These are phyloP conservation scores for Corynorhinus townsendii DNA, from an alignment of 2,113 vertebrate genomes.

Conservation along the genomic window DNA sequence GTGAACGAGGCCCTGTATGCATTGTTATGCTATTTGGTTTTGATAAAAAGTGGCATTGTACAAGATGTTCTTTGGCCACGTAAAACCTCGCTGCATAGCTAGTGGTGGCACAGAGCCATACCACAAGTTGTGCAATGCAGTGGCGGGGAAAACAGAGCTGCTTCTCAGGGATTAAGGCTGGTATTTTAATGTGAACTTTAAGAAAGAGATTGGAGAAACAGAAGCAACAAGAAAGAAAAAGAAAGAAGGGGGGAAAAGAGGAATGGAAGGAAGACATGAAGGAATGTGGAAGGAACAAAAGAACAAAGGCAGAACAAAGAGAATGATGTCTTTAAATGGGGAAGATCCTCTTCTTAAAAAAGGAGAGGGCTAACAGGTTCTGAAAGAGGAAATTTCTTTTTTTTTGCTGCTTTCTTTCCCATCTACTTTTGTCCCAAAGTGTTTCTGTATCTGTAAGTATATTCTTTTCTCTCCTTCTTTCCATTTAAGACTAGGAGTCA, in stretches of 20 bases:
- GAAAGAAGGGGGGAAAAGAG: not conserved
- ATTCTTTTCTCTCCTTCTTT: not conserved
- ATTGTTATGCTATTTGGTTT: conserved; percentile 85
- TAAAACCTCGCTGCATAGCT: conserved; percentile 79
- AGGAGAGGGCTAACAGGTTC: not conserved
- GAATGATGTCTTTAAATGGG: not conserved
- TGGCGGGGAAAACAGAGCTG: conserved; percentile 79
- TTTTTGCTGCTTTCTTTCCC: not conserved
- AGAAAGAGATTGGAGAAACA: conserved; percentile 57
- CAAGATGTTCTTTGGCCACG: conserved; percentile 83
- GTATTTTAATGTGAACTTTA: conserved; percentile 78
- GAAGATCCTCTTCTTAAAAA: not conserved
- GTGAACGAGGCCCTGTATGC: conserved; percentile 78
- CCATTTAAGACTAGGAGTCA: not conserved
- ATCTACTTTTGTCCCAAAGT: not conserved
- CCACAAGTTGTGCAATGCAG: conserved; percentile 83
- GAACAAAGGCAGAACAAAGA: not conserved
- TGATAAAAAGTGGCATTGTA: conserved; percentile 85
- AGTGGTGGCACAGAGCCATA: conserved; percentile 81
- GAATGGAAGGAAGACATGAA: not conserved
- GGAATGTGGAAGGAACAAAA: not conserved
- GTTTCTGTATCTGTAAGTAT: not conserved
- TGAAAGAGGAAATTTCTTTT: not conserved
- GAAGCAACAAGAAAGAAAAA: not conserved
- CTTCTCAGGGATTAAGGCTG: conserved; percentile 80